Conservation (phyloP, 2,113 vertebrate species). For the Cyanoderma ruficeps region DNA sequence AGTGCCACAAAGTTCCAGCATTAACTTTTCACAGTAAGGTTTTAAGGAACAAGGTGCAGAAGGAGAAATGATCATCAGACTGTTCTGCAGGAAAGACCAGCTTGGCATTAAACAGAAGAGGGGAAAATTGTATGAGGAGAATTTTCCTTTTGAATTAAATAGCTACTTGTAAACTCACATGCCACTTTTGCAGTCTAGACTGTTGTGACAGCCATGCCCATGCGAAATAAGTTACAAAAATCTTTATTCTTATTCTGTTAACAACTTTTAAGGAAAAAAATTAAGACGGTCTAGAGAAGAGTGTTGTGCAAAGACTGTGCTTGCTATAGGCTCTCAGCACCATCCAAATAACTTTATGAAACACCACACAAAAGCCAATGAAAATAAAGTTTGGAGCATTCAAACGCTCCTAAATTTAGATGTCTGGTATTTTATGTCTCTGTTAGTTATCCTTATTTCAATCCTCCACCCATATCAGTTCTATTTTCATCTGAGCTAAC, state of each 20-base stretch:
- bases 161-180: neutral
- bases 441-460: constrained; percentile 17
- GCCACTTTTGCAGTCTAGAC: neutral
- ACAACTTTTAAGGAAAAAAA: neutral
- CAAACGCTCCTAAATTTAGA: constrained; percentile 6
- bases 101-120: neutral
- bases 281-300: neutral
- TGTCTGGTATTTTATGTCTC: neutral
- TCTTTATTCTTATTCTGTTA: neutral
- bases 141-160: neutral
- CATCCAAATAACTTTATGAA: neutral
- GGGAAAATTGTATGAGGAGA: neutral
- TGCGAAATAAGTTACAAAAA: neutral
- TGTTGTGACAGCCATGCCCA: neutral
- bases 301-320: neutral
- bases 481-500: constrained; percentile 26
- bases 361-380: neutral
- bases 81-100: neutral
- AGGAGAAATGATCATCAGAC: neutral
- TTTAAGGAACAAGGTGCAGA: neutral
- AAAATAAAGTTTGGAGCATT: constrained; percentile 12
- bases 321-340: neutral
- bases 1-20: neutral
- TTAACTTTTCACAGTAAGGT: neutral
- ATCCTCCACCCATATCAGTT: neutral